Evolutionary conservation across 2,113 vertebrate genomes (phyloP).

Genomic region (Dermatemys mawii): DNA sequence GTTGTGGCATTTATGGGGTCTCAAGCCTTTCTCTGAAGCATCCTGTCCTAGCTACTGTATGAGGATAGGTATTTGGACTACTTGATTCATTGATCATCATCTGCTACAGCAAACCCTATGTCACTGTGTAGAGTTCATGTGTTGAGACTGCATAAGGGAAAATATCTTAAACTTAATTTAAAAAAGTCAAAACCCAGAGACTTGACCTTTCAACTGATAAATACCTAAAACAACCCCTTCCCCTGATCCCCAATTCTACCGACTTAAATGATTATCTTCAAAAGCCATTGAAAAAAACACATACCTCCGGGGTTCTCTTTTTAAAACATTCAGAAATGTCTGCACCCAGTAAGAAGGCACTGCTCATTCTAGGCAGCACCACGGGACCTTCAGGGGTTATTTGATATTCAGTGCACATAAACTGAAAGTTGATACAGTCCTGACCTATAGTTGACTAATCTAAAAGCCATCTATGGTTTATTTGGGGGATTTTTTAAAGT

Average conservation of each 20-base stretch:
- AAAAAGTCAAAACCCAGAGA: too few species aligned
- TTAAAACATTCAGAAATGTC: neutral
- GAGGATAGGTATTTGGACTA: neutral
- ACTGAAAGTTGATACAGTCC: fast-evolving
- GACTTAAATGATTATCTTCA: neutral
- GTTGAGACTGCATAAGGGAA: fast-evolving
- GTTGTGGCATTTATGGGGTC: neutral
- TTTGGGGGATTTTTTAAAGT: too few species aligned
- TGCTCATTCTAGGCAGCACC: neutral
- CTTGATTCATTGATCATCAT: neutral
- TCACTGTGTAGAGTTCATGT: neutral
- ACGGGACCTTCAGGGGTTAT: neutral
- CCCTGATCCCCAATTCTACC: neutral
- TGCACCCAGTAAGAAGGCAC: neutral
- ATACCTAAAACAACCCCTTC: neutral
- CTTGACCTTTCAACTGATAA: neutral
- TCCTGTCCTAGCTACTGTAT: neutral
- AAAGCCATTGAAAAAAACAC: neutral
- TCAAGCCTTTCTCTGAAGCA: neutral
- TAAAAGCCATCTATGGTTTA: too few species aligned
- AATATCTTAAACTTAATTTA: too few species aligned
- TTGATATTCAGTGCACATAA: neutral
- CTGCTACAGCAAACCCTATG: neutral
- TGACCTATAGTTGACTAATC: neutral
- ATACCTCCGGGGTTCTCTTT: neutral